Percentiles rank a stretch among this genome's conserved stretches.
phyloP scores from a whole-genome alignment of 2,888 invertebrate species.

The Rapana venosa region DNA sequence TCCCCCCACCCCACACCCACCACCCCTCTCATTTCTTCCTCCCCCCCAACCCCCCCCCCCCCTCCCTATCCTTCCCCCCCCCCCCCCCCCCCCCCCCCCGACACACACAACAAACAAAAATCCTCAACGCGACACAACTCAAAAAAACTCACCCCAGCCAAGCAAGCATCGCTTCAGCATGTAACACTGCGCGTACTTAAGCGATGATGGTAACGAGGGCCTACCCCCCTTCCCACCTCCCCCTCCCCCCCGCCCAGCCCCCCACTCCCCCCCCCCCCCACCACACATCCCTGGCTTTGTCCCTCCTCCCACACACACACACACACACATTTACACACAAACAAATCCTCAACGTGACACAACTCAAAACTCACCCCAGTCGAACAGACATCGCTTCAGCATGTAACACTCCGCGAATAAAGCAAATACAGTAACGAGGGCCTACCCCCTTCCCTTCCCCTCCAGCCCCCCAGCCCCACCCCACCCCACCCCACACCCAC shows the following conservation, averaged over 20 bases:
- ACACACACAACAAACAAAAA: background rate
- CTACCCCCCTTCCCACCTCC: too few species aligned
- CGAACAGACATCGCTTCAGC: slow-evolving; percentile 78
- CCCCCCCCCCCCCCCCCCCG: slow-evolving; percentile 77
- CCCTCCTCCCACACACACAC: slow-evolving; percentile 72
- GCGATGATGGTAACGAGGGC: slow-evolving; percentile 80
- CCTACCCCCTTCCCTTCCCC: too few species aligned
- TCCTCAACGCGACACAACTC: too few species aligned
- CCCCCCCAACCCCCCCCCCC: slow-evolving; percentile 80
- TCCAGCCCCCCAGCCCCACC: slow-evolving; percentile 50
- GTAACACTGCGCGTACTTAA: slow-evolving; percentile 79
- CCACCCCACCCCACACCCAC: slow-evolving; percentile 78
- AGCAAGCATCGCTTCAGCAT: slow-evolving; percentile 79
- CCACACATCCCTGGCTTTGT: slow-evolving; percentile 80
- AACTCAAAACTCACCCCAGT: slow-evolving; percentile 75
- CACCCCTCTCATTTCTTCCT: too few species aligned
- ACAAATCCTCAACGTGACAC: too few species aligned
- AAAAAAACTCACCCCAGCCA: slow-evolving; percentile 80
- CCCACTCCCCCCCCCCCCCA: slow-evolving; percentile 59
- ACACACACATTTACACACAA: background rate
- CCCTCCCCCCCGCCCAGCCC: background rate
- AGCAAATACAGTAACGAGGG: slow-evolving; percentile 80
- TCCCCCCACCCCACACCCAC: too few species aligned
- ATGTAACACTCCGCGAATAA: slow-evolving; percentile 79
- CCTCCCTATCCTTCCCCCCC: slow-evolving; percentile 69